Percentiles rank a stretch among this genome's conserved stretches.
These are phyloP conservation scores for Philhelius pedissequus DNA, from an alignment of 2,888 invertebrate genomes.

Conservation along the genomic window DNA sequence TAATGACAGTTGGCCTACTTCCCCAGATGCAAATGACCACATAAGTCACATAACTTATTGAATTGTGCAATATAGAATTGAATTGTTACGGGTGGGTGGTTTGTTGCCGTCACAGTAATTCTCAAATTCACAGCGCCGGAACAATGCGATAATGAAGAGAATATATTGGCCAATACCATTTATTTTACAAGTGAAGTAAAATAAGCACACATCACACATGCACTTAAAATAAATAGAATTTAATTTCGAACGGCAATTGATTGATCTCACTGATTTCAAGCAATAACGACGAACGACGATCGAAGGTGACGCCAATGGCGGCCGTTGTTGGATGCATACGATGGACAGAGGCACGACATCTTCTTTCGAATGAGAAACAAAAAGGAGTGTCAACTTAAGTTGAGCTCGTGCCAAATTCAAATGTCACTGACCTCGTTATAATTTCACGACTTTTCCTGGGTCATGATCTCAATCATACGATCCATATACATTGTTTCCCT, in stretches of 20 bases:
- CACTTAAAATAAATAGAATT: constrained; percentile 7
- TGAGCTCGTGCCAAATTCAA: constrained; percentile 64
- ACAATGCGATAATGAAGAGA: constrained; percentile 3
- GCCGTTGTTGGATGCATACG: background rate
- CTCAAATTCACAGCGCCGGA: constrained; percentile 35
- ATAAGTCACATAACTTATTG: constrained; percentile 66
- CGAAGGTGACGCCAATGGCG: background rate
- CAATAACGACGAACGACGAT: background rate
- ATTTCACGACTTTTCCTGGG: constrained; percentile 78
- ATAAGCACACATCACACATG: constrained; percentile 1
- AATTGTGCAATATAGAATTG: constrained; percentile 61
- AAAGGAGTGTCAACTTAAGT: constrained; percentile 55
- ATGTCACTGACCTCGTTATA: constrained; percentile 71
- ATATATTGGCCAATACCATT: background rate
- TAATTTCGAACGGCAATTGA: constrained; percentile 29
- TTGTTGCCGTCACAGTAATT: constrained; percentile 47
- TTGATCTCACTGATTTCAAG: constrained; percentile 24
- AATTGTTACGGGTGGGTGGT: constrained; percentile 65
- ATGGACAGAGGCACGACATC: constrained; percentile 5
- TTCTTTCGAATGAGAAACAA: background rate
- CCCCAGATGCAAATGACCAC: constrained; percentile 62
- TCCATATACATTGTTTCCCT: constrained; percentile 50
- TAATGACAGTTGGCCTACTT: constrained; percentile 67
- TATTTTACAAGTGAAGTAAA: constrained; percentile 17
- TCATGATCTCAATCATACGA: constrained; percentile 75